Base-by-base conservation (phyloP, 2,113 vertebrate genomes). In the Formicarius rufipectus region DNA sequence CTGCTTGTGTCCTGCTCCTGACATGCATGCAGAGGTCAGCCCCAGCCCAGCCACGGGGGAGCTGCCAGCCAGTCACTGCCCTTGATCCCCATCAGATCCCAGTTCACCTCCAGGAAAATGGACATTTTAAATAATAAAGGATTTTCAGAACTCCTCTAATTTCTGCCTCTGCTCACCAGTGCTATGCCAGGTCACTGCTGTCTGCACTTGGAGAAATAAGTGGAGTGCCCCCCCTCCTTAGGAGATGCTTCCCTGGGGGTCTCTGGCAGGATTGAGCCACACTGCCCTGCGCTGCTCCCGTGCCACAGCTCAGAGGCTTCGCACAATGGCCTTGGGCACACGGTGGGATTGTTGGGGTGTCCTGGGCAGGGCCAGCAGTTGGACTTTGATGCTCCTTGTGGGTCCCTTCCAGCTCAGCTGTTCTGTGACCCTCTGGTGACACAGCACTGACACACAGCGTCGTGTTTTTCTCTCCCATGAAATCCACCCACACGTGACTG, bases 221-320 rank as follows among this genome's bases (percentile, higher is more conserved):
- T 0, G 0, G 85, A 64, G 49, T 2, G n/a, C 7, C 6, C 20
- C 17, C 17, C 14, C 19, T 72, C 53, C 68, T 58, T 24, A 30
- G 31, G 30, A 42, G 11, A 6, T n/a, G 63, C 28, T 40, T 67
- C 8, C 0, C 2, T 25, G 58, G 33, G 37, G 13, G 24, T 53
- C 55, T 71, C 55, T 52, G 71, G 25, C 53, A 3, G 3, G 31
- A 58, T 27, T 63, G 63, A 47, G 37, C 45, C 12, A 35, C 60
- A 6, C n/a, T 21, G 60, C 52, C 56, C 84, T 5, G 35, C 7
- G 12, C 53, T 44, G 60, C 23, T 35, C 40, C 8, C 3, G 3
- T 4, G 13, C 33, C 35, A 35, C 59, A 73, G 37, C 27, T 73
- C 37, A 49, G 47, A 47, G 35, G 15, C 35, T 66, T 44, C 37